Evolutionary conservation across 2,797 vertebrate genomes (phyloP).

Genomic region (Acipenser ruthenus): DNA sequence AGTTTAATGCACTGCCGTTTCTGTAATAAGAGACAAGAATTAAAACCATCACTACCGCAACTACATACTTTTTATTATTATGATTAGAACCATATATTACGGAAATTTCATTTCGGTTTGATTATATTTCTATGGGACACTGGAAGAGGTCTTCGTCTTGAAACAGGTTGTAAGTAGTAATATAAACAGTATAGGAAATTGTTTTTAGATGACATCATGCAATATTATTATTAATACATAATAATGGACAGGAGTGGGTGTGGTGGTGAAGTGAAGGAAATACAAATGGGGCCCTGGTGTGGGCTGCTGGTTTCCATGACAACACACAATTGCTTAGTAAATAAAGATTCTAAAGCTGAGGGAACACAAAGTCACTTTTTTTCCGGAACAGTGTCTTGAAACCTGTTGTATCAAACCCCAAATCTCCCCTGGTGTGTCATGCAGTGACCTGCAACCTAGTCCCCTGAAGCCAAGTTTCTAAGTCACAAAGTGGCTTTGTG

Average conservation of each 20-base stretch:
- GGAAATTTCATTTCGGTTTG: too few relatives aligned
- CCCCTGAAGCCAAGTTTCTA: neutral
- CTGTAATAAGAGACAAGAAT: too few relatives aligned
- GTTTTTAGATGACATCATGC: neutral
- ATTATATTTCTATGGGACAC: too few relatives aligned
- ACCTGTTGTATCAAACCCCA: too few relatives aligned
- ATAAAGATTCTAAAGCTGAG: neutral
- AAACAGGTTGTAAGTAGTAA: neutral
- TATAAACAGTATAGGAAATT: neutral
- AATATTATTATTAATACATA: neutral
- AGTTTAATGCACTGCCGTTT: too few relatives aligned
- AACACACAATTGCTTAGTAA: neutral
- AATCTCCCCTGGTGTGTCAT: too few relatives aligned
- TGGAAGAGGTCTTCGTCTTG: too few relatives aligned
- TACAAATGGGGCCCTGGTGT: neutral
- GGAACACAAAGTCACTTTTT: neutral
- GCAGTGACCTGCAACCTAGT: too few relatives aligned
- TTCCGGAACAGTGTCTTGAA: neutral
- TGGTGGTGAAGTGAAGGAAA: neutral
- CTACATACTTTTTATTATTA: too few relatives aligned
- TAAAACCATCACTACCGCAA: too few relatives aligned
- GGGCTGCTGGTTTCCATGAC: neutral
- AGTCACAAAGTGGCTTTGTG: neutral
- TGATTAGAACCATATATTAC: too few relatives aligned
- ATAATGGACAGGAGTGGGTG: neutral